Base-by-base conservation (phyloP, 1,140 invertebrate species). In the Fopius arisanus region DNA sequence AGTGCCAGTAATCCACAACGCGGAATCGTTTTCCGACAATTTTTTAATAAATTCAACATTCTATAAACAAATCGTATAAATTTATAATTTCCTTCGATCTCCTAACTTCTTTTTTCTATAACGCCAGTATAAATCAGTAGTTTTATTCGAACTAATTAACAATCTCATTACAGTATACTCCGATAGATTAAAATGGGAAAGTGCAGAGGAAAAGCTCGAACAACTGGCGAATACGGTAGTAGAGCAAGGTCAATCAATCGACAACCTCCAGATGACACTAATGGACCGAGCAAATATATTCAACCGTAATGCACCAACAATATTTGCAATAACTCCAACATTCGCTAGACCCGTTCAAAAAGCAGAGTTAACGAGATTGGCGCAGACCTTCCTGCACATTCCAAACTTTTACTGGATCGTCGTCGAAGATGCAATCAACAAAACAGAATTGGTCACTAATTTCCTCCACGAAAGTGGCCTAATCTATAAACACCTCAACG, bases 361-460 rank as follows among this genome's bases (percentile, higher is more conserved):
- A 88, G 97, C 97, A 16, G 97, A 99, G 84, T 88, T 99, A 9
- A 97, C 96, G 51, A 92, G 97, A 81, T 88, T 99, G 7, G 94
- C 95, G 3, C 95, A 99, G 82, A 96, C 97, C 0, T 92, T 99
- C 71, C 91, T 94, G 78, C 91, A 96, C 72, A 91, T 98, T 29
- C 93, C 94, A 67, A 96, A 96, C 82, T 90, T 99, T 69, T 97
- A 99, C 85, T 99, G 98, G 98, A 96, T 99, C 77, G 86, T 99
- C 40, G 91, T 99, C 9, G 98, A 99, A 88, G 98, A 99, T 87
- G 89, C 95, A 0, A 87, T 90, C 2, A 86, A 84, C 12, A 96
- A 94, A 81, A 96, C 94, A 0, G 81, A 90, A 31, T 87, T 98
- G 63, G 96, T 99, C 0, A 90, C 88, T 1, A 93, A 94, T 74